Evolutionary conservation across 2,888 invertebrate species (phyloP).

Genomic region (Congeria kusceri): DNA sequence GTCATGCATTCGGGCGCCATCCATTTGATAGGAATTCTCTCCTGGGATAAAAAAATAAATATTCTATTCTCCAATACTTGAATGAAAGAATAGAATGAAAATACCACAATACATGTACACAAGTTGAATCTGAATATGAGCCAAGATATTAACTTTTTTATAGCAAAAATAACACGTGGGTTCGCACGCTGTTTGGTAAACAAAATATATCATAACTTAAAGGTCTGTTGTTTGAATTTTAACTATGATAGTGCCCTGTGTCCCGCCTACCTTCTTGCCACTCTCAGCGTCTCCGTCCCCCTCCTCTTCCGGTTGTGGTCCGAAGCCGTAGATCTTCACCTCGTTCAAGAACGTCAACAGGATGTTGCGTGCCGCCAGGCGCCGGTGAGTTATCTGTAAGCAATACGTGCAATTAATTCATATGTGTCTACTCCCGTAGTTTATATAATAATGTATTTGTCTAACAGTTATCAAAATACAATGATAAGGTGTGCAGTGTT

Average conservation of each 20-base stretch:
- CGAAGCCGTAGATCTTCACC: constrained; percentile 71
- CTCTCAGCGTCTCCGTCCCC: constrained; percentile 40
- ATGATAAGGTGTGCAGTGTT: no score
- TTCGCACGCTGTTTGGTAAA: no score
- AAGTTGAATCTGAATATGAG: no score
- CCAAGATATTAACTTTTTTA: not conserved
- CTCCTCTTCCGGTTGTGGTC: constrained; percentile 62
- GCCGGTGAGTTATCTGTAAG: constrained; percentile 66
- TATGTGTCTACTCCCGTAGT: no score
- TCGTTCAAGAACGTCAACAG: constrained; percentile 65
- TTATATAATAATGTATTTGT: no score
- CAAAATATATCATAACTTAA: no score
- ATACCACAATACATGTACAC: no score
- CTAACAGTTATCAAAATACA: no score
- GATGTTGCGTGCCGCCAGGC: constrained; percentile 73
- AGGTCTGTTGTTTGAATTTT: no score
- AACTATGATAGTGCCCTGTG: no score
- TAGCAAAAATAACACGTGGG: not conserved
- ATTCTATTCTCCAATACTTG: no score
- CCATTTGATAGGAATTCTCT: constrained; percentile 71
- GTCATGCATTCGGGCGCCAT: constrained; percentile 66
- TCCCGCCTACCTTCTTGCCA: not conserved
- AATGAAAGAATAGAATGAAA: no score
- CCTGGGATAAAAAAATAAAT: constrained; percentile 41
- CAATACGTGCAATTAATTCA: not conserved